Percentiles rank a stretch among this genome's conserved stretches.
These are phyloP conservation scores for Acanthiza pusilla DNA, from an alignment of 2,797 vertebrate genomes.

Conservation along the genomic window DNA sequence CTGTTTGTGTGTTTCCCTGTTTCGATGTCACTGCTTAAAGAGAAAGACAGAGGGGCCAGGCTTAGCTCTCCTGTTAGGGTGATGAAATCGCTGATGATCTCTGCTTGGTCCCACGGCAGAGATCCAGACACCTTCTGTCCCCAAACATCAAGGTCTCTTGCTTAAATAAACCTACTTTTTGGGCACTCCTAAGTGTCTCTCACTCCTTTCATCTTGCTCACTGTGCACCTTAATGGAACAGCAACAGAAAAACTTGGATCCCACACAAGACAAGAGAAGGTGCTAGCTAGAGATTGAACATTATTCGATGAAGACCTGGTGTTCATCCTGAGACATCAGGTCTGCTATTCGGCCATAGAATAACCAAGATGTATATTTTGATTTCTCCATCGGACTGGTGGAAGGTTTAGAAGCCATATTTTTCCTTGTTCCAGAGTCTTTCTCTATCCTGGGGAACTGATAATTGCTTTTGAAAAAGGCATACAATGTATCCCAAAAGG, in stretches of 20 bases:
- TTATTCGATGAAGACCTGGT: background rate
- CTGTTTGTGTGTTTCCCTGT: background rate
- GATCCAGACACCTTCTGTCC: background rate
- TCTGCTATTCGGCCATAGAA: background rate
- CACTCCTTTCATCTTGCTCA: background rate
- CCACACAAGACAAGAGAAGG: background rate
- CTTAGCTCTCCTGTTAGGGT: background rate
- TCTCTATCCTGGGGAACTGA: background rate
- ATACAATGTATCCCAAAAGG: background rate
- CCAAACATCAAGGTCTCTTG: background rate
- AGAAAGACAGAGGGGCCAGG: background rate
- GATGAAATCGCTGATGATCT: background rate
- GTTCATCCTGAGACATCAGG: background rate
- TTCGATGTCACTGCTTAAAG: background rate
- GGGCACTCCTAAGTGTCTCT: background rate
- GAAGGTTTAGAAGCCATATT: background rate
- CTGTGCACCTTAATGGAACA: background rate
- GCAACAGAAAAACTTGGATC: background rate
- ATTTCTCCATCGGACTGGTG: background rate
- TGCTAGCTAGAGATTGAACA: background rate
- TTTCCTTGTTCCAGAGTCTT: background rate
- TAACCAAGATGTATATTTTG: background rate
- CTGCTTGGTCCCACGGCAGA: background rate
- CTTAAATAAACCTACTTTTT: background rate
- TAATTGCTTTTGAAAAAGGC: background rate